Conservation (phyloP, 2,797 vertebrate genomes). For the Neosilurus hyrtlii region DNA sequence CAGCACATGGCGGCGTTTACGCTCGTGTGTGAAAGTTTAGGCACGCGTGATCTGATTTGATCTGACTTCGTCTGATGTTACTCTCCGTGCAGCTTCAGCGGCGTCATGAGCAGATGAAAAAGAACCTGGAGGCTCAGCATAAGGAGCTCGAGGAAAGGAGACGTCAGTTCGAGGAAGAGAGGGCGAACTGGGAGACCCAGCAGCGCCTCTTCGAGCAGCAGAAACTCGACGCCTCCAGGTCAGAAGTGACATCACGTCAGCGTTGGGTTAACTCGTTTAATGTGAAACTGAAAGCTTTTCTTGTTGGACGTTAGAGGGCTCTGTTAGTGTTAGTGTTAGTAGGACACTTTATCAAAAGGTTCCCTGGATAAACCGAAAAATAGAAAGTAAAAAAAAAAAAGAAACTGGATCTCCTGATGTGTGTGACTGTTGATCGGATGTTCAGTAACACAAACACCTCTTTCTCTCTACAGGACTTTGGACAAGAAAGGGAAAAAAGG, state of each 20-base stretch:
- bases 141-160: slow-evolving; percentile 94
- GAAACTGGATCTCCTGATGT: not conserved
- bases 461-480: slow-evolving; percentile 81
- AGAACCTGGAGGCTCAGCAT: slow-evolving; percentile 97
- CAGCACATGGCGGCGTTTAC: not conserved
- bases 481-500: slow-evolving; percentile 99
- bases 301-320: too few species aligned
- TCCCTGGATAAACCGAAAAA: too few species aligned
- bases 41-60: not conserved
- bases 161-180: slow-evolving; percentile 92
- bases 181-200: slow-evolving; percentile 90
- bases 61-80: too few species aligned
- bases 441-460: not conserved
- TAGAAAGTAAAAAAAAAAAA: too few species aligned
- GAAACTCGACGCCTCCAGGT: slow-evolving; percentile 88
- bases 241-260: not conserved
- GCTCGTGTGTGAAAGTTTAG: not conserved
- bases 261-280: not conserved
- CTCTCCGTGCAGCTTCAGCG: slow-evolving; percentile 80
- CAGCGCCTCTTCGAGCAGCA: slow-evolving; percentile 94
- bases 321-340: too few species aligned
- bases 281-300: too few species aligned
- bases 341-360: too few species aligned
- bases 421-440: not conserved
- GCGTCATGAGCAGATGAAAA: slow-evolving; percentile 98